phyloP scores from a whole-genome alignment of 2,888 invertebrate species.

The Agrochola litura region DNA sequence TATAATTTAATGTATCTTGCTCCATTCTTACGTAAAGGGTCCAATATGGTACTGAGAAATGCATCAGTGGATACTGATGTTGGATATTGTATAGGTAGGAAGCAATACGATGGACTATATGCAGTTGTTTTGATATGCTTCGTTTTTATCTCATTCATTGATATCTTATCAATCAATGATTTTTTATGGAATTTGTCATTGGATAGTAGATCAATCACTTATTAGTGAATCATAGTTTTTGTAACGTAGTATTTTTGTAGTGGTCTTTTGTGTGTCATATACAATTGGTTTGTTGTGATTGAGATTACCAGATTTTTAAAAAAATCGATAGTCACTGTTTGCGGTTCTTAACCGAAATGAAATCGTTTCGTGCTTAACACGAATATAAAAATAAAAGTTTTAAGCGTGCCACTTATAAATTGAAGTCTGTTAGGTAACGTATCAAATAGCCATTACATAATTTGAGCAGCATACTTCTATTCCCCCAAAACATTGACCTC shows the following conservation, averaged over 20 bases:
- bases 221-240: slow-evolving; percentile 35
- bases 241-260: background rate
- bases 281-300: background rate
- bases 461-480: slow-evolving; percentile 56
- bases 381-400: slow-evolving; percentile 15
- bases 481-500: slow-evolving; percentile 66
- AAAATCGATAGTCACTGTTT: background rate
- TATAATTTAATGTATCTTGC: slow-evolving; percentile 10
- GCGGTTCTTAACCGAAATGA: background rate
- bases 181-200: slow-evolving; percentile 49
- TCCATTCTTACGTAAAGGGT: background rate
- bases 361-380: background rate
- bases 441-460: slow-evolving; percentile 49
- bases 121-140: slow-evolving; percentile 32
- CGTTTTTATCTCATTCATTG: slow-evolving; percentile 30
- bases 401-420: slow-evolving; percentile 8
- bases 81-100: background rate
- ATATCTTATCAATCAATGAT: slow-evolving; percentile 52
- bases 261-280: slow-evolving; percentile 20
- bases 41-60: background rate
- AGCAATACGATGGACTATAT: background rate
- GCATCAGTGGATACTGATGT: slow-evolving; percentile 16
- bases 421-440: slow-evolving; percentile 41
- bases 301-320: background rate
- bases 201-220: slow-evolving; percentile 29